Percentiles rank a stretch among this genome's conserved stretches.
Evolutionary conservation across 2,888 invertebrate genomes (phyloP).

Genomic region (Pristionchus mayeri): DNA sequence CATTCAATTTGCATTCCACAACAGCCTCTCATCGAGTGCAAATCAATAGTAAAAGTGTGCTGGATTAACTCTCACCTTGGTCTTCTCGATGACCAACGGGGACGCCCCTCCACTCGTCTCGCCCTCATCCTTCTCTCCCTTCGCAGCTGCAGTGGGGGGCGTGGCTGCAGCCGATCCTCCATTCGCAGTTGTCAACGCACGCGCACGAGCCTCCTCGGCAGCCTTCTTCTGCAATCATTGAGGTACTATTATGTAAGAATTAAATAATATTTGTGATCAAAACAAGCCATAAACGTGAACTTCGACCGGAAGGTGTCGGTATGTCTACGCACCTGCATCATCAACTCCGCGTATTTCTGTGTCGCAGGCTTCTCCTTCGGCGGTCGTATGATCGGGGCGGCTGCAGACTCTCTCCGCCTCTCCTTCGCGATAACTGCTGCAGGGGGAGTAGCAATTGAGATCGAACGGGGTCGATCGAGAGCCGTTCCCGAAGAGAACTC

Average conservation of each 20-base stretch:
- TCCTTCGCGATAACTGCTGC: neutral
- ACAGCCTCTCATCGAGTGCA: neutral
- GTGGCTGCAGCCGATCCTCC: neutral
- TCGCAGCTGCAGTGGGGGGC: neutral
- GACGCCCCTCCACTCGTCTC: neutral
- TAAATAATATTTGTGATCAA: no score
- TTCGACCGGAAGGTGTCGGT: no score
- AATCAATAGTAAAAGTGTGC: neutral
- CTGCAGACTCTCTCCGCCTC: constrained; percentile 3
- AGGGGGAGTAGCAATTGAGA: neutral
- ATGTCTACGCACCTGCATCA: constrained; percentile 12
- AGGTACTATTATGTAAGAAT: no score
- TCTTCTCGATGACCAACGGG: neutral
- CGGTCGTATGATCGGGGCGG: neutral
- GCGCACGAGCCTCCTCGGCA: neutral
- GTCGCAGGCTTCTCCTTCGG: constrained; percentile 2
- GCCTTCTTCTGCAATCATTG: constrained; percentile 21
- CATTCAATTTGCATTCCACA: no score
- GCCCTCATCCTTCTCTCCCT: neutral
- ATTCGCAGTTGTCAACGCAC: neutral
- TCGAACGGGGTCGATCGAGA: neutral
- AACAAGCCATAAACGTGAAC: no score
- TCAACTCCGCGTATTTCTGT: constrained; percentile 9
- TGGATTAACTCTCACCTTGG: neutral
- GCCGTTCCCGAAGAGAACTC: neutral